A percentile compares a stretch with the other conserved stretches of the same genome.
Evolutionary conservation across 2,797 vertebrate species (phyloP).

Genomic region (Heliangelus exortis): DNA sequence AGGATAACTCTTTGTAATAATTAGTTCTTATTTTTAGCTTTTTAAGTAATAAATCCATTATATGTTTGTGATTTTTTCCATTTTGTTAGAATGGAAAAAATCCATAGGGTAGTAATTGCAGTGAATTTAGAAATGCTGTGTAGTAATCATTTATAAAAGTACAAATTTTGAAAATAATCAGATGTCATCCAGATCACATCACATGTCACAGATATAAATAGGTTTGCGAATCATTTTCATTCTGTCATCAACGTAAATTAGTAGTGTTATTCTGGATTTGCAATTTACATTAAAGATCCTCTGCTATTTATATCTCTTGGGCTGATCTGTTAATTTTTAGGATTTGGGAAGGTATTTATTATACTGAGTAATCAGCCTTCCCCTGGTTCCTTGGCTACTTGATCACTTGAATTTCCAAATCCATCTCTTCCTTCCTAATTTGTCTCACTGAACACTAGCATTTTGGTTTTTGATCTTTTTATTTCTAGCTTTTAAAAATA

Average conservation of each 20-base stretch:
- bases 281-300: background rate
- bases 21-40: background rate
- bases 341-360: background rate
- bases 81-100: background rate
- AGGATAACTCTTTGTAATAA: background rate
- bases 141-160: background rate
- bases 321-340: background rate
- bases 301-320: background rate
- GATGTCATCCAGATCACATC: background rate
- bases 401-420: background rate
- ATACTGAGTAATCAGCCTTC: background rate
- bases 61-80: background rate
- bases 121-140: background rate
- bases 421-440: background rate
- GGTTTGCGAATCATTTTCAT: background rate
- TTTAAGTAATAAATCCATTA: background rate
- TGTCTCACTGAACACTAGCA: background rate
- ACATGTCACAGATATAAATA: background rate
- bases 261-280: background rate
- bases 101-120: background rate
- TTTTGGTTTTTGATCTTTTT: background rate
- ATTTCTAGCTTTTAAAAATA: background rate
- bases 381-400: background rate
- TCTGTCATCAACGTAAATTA: background rate
- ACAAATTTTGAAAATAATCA: background rate